phyloP scores from a whole-genome alignment of 2,797 vertebrate species.

The Pangasius djambal region DNA sequence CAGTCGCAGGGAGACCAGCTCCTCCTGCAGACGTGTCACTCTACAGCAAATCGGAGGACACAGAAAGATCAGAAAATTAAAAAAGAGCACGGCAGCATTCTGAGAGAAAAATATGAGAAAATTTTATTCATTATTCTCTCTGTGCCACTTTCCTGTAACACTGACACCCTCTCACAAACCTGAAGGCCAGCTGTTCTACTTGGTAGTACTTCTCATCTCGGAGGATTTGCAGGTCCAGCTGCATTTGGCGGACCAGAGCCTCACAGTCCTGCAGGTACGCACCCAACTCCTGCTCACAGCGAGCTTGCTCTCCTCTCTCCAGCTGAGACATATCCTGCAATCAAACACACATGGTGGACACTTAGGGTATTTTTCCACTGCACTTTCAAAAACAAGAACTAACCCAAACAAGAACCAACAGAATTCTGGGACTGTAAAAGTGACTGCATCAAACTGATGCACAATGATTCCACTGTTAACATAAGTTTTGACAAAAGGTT shows the following conservation, averaged over 20 bases:
- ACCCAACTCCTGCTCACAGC: slow-evolving; percentile 87
- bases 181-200: slow-evolving; percentile 93
- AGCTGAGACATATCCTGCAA: slow-evolving; percentile 87
- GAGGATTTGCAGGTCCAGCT: slow-evolving; percentile 90
- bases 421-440: not conserved
- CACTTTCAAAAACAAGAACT: not conserved
- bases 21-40: slow-evolving; percentile 89
- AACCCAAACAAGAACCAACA: not conserved
- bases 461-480: not conserved
- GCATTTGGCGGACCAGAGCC: slow-evolving; percentile 84
- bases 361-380: not conserved
- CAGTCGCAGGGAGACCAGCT: slow-evolving; percentile 90
- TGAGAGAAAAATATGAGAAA: not conserved
- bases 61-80: not conserved
- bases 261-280: slow-evolving; percentile 93
- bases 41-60: slow-evolving; percentile 64
- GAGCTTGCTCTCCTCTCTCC: slow-evolving; percentile 86
- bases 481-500: no score
- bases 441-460: not conserved
- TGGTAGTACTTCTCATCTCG: slow-evolving; percentile 93
- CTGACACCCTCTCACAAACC: slow-evolving; percentile 73
- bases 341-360: not conserved
- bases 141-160: not conserved
- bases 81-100: not conserved
- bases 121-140: not conserved